Conservation (phyloP, 2,888 invertebrate species). For the Andrena praecox region DNA sequence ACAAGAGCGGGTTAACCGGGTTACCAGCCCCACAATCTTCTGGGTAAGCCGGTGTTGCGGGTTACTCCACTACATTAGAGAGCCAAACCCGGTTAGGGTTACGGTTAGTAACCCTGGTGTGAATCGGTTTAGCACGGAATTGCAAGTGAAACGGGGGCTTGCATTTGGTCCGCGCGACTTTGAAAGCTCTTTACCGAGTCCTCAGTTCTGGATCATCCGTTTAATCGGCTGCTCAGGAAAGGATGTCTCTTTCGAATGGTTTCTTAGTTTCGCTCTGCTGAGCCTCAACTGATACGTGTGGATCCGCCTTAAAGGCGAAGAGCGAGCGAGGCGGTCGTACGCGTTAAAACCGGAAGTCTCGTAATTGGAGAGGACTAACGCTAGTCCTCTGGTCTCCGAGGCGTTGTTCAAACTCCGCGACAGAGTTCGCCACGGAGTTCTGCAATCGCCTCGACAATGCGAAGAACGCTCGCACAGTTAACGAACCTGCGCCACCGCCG, state of each 20-base stretch:
- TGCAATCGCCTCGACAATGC: conserved; percentile 62
- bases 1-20: too few species aligned
- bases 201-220: background rate
- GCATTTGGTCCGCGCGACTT: too few species aligned
- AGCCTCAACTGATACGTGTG: too few species aligned
- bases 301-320: background rate
- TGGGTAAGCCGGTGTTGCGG: too few species aligned
- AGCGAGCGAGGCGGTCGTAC: conserved; percentile 8
- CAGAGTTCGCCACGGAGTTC: conserved; percentile 50
- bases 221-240: background rate
- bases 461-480: conserved; percentile 61
- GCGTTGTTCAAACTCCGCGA: conserved; percentile 56
- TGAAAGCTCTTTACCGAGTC: background rate
- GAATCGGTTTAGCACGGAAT: background rate
- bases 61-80: too few species aligned
- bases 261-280: too few species aligned
- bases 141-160: too few species aligned
- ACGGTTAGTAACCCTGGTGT: too few species aligned
- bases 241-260: too few species aligned
- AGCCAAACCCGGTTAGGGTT: too few species aligned
- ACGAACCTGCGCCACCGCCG: conserved; percentile 44
- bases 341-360: conserved; percentile 52
- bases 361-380: conserved; percentile 73
- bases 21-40: too few species aligned
- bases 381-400: conserved; percentile 52